A percentile compares a stretch with the other conserved stretches of the same genome.
Evolutionary conservation across 1,140 invertebrate species (phyloP).

Genomic region (Drosophila subobscura): DNA sequence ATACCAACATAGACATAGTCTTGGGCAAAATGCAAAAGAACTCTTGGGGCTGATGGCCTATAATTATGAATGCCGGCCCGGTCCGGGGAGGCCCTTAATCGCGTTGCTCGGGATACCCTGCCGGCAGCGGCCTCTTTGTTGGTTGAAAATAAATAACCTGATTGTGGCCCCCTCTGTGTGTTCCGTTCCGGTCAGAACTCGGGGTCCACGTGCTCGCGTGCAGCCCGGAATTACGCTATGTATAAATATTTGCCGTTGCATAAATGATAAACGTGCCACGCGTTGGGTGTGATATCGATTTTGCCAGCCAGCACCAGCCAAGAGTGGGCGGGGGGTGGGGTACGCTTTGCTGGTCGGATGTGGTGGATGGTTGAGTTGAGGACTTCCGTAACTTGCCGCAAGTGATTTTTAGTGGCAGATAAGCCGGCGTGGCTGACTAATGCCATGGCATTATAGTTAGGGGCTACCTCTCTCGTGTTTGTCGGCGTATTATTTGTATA

Average conservation of each 20-base stretch:
- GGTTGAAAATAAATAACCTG: constrained; percentile 68
- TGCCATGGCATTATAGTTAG: constrained; percentile 23
- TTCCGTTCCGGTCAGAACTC: too few species aligned
- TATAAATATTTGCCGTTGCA: constrained; percentile 62
- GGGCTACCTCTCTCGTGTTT: constrained; percentile 4
- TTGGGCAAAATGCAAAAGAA: constrained; percentile 17
- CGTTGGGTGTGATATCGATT: constrained; percentile 60
- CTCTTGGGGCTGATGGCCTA: not conserved
- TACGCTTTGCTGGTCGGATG: not conserved
- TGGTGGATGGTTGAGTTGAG: constrained; percentile 5
- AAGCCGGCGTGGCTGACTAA: constrained; percentile 20
- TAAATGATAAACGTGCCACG: constrained; percentile 49
- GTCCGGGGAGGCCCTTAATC: constrained; percentile 3
- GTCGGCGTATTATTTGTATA: constrained; percentile 13
- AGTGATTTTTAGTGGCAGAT: constrained; percentile 32
- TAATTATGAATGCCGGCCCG: constrained; percentile 55
- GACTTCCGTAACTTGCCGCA: constrained; percentile 13
- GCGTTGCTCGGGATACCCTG: constrained; percentile 37
- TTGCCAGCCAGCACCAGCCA: constrained; percentile 33
- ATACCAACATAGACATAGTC: constrained; percentile 1
- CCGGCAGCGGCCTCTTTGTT: constrained; percentile 42
- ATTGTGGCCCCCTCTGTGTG: constrained; percentile 1
- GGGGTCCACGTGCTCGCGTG: constrained; percentile 68
- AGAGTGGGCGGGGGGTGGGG: constrained; percentile 8
- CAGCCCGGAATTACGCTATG: constrained; percentile 48